These are phyloP conservation scores for Etheostoma nigrum DNA, from an alignment of 2,797 vertebrate species.

Conservation along the genomic window DNA sequence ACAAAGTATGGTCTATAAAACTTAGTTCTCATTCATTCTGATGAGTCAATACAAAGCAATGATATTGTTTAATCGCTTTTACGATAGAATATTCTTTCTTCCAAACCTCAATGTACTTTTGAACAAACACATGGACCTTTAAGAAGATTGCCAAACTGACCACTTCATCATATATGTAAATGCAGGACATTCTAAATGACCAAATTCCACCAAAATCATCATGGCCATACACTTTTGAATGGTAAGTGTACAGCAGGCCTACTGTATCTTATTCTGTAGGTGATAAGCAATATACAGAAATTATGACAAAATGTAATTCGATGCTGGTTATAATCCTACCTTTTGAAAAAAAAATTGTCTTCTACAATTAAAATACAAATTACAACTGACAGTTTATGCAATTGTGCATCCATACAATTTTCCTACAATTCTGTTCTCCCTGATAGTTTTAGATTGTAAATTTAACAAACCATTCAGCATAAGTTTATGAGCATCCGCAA, in stretches of 20 bases:
- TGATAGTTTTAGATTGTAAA: conserved; percentile 17
- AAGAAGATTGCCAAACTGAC: conserved; percentile 24
- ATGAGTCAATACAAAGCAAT: conserved; percentile 53
- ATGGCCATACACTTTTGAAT: conserved; percentile 15
- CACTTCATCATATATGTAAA: conserved; percentile 41
- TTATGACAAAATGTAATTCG: conserved; percentile 21
- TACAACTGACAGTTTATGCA: conserved; percentile 1
- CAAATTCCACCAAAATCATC: conserved; percentile 61
- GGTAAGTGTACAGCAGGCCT: conserved; percentile 14
- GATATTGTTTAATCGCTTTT: conserved; percentile 21
- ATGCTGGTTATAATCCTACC: conserved; percentile 17
- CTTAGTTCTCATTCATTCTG: conserved; percentile 57
- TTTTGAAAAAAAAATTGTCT: conserved; percentile 21
- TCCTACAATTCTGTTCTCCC: background rate
- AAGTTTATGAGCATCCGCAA: background rate
- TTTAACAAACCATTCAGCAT: conserved; percentile 30
- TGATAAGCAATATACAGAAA: conserved; percentile 26
- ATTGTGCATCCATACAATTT: conserved; percentile 19
- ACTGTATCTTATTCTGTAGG: conserved; percentile 6
- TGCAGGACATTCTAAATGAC: conserved; percentile 37
- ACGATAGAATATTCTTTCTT: conserved; percentile 40
- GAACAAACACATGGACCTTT: conserved; percentile 45
- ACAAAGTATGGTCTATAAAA: conserved; percentile 66
- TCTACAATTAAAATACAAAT: conserved; percentile 18
- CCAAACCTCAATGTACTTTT: conserved; percentile 38